phyloP scores from a whole-genome alignment of 2,888 invertebrate species.

The Strigamia maritima region DNA sequence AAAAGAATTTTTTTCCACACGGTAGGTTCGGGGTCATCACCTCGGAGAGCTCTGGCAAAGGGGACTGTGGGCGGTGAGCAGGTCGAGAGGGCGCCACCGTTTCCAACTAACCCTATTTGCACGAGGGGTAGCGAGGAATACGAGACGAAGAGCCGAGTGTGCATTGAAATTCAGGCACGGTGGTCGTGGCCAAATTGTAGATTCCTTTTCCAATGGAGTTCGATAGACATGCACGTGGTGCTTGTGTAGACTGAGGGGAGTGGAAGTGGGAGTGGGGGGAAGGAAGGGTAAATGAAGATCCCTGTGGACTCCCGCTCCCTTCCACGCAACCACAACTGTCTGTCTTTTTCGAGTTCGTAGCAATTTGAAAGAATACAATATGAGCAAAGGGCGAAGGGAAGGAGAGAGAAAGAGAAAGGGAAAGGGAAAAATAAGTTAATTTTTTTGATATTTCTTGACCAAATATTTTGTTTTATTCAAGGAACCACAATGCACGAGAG shows the following conservation, averaged over 20 bases:
- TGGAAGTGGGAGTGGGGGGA: neutral
- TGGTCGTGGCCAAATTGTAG: constrained; percentile 35
- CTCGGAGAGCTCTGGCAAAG: neutral
- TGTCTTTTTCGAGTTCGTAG: neutral
- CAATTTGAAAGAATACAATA: neutral
- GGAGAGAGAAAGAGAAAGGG: neutral
- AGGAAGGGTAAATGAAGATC: neutral
- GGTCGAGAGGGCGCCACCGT: constrained; percentile 36
- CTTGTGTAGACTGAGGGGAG: neutral
- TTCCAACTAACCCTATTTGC: constrained; percentile 38
- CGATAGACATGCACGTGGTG: constrained; percentile 27
- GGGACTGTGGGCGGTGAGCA: neutral
- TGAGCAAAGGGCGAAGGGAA: neutral
- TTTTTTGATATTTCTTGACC: neutral
- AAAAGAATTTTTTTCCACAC: neutral
- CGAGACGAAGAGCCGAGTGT: neutral
- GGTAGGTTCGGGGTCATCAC: neutral
- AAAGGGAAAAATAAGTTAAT: neutral
- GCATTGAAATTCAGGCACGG: constrained; percentile 35
- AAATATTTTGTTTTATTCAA: constrained; percentile 6
- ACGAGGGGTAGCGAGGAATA: constrained; percentile 25
- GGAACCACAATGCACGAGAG: constrained; percentile 62
- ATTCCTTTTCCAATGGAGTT: constrained; percentile 39
- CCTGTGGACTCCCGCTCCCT: neutral
- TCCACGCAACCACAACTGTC: neutral